Conservation (phyloP, 2,113 vertebrate genomes). For the Zeus faber region DNA sequence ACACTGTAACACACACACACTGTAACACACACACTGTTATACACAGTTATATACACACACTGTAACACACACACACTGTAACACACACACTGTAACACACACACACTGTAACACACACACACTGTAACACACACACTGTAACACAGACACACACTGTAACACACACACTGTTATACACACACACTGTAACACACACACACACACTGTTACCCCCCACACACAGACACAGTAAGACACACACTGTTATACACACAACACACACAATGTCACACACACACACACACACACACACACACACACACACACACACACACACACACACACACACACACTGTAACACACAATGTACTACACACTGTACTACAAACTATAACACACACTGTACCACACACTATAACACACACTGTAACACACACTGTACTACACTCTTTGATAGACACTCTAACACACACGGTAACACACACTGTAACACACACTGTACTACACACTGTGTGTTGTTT, state of each 20-base stretch:
- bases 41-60: too few relatives aligned
- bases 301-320: background rate
- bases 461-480: too few relatives aligned
- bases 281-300: background rate
- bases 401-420: too few relatives aligned
- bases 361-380: background rate
- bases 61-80: background rate
- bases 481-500: too few relatives aligned
- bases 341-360: background rate
- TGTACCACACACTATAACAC: background rate
- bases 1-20: background rate
- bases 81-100: background rate
- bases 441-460: too few relatives aligned
- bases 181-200: background rate
- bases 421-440: background rate
- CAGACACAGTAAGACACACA: background rate
- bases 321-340: background rate
- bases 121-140: background rate
- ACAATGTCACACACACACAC: background rate
- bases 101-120: background rate
- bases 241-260: background rate
- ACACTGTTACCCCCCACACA: background rate
- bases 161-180: too few relatives aligned
- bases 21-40: background rate
- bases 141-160: background rate